A percentile compares a stretch with the other conserved stretches of the same genome.
Conservation (phyloP, 2,888 invertebrate species). For the Stramonita haemastoma region DNA sequence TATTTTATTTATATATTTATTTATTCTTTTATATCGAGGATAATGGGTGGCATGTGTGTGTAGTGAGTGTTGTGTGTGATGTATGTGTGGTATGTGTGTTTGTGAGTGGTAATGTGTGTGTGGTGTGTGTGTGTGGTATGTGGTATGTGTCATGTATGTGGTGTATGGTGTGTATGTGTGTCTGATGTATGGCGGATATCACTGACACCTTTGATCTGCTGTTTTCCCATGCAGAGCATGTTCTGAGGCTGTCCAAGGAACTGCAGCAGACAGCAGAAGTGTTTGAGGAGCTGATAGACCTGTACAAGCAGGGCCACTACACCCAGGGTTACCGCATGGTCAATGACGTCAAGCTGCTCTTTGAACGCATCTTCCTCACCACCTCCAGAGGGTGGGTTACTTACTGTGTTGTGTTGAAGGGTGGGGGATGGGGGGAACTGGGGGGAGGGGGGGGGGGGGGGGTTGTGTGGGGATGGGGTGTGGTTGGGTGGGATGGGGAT, state of each 20-base stretch:
- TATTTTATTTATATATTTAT: no score
- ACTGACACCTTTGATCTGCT: no score
- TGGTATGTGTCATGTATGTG: not conserved
- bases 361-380: constrained; percentile 46
- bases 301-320: constrained; percentile 39
- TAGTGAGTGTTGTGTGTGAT: not conserved
- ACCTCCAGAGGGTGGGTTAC: constrained; percentile 45
- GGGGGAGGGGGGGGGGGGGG: no score
- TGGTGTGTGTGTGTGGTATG: not conserved
- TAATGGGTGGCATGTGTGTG: no score
- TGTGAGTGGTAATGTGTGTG: not conserved
- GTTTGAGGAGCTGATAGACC: constrained; percentile 42
- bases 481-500: no score
- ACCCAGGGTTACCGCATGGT: constrained; percentile 39
- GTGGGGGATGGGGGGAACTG: no score
- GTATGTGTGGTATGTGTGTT: not conserved
- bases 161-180: not conserved
- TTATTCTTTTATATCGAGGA: no score
- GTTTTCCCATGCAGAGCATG: constrained; percentile 33
- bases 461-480: no score
- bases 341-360: constrained; percentile 49
- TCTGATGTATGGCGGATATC: not conserved
- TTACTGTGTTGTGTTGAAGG: no score
- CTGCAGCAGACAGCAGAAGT: constrained; percentile 40
- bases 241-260: constrained; percentile 24